phyloP scores from a whole-genome alignment of 2,888 invertebrate species.

The Ommatoiulus sabulosus region DNA sequence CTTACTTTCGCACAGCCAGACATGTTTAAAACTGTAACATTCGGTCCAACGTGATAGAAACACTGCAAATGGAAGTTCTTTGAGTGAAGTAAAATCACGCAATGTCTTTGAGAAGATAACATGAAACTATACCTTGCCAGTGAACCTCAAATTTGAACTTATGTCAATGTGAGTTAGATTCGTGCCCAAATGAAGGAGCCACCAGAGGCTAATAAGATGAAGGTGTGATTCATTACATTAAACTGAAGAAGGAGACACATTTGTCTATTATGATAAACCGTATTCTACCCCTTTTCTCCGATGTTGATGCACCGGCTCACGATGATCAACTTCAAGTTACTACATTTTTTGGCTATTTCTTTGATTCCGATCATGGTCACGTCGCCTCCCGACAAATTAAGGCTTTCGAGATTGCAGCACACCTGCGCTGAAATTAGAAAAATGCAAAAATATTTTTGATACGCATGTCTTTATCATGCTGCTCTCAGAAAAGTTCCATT shows the following conservation, averaged over 20 bases:
- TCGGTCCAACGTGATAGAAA: neutral
- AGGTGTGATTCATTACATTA: neutral
- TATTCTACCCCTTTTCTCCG: conserved; percentile 45
- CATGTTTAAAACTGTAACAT: neutral
- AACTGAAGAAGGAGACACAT: neutral
- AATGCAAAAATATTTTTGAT: neutral
- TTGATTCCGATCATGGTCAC: neutral
- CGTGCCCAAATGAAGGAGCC: conserved; percentile 3
- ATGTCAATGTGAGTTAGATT: conserved; percentile 13
- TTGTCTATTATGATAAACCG: neutral
- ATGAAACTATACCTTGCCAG: conserved; percentile 20
- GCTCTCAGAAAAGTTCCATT: neutral
- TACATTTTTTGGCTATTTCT: conserved; percentile 4
- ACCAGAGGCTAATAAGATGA: conserved; percentile 50
- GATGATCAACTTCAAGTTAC: neutral
- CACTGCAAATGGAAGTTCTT: neutral
- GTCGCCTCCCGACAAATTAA: conserved; percentile 4
- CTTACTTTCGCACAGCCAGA: neutral
- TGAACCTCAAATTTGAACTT: neutral
- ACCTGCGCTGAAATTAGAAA: neutral
- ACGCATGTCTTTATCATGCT: too few relatives aligned
- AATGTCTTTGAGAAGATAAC: too few relatives aligned
- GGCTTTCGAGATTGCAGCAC: conserved; percentile 20
- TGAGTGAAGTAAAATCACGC: neutral
- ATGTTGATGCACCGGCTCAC: conserved; percentile 23